Conservation (phyloP, 2,888 invertebrate genomes). For the Furcula furcula region DNA sequence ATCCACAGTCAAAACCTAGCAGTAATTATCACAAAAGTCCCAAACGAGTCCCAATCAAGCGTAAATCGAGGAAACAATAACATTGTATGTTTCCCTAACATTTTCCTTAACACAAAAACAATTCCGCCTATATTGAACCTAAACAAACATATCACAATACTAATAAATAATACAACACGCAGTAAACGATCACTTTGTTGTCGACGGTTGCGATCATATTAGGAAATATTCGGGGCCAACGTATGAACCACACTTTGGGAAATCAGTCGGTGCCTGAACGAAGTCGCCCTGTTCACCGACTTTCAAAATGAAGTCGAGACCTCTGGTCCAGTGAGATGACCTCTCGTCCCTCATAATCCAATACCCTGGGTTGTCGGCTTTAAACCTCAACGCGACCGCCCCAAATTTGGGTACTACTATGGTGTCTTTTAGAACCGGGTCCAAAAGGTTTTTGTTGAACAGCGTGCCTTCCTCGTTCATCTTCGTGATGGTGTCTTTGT, state of each 20-base stretch:
- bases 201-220: constrained; percentile 47
- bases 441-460: constrained; percentile 79
- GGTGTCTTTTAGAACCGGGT: constrained; percentile 87
- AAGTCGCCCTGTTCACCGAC: constrained; percentile 86
- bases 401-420: constrained; percentile 87
- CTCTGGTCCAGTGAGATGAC: constrained; percentile 87
- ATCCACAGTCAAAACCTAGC: too few species aligned
- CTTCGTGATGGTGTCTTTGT: constrained; percentile 76
- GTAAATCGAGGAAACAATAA: too few species aligned
- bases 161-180: constrained; percentile 46
- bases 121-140: constrained; percentile 17
- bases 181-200: constrained; percentile 31
- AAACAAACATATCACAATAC: constrained; percentile 41
- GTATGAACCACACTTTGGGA: constrained; percentile 90
- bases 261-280: constrained; percentile 85
- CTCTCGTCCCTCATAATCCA: constrained; percentile 92
- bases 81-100: not conserved
- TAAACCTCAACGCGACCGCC: constrained; percentile 86
- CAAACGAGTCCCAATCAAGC: too few species aligned
- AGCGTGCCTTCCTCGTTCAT: constrained; percentile 82
- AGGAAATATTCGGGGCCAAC: constrained; percentile 89
- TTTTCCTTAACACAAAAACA: constrained; percentile 12
- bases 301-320: constrained; percentile 87
- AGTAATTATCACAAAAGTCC: too few species aligned
- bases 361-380: constrained; percentile 89